These are phyloP conservation scores for Drosophila dunni DNA, from an alignment of 1,140 invertebrate genomes.

Conservation along the genomic window DNA sequence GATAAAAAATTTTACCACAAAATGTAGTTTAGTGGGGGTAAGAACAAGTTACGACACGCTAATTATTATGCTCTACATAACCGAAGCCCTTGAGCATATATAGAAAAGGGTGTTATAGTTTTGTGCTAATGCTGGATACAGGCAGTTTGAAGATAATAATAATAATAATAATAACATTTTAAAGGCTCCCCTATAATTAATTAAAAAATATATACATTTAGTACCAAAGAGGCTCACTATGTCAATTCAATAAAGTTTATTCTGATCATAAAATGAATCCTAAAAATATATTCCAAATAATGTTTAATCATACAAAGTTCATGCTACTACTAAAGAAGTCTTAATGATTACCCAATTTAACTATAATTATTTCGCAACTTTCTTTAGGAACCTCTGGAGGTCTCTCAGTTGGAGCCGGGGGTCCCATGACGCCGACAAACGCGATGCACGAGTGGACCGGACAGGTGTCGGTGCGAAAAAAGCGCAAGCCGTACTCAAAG, in stretches of 20 bases:
- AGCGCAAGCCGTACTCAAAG: constrained; percentile 98
- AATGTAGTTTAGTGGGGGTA: too few species aligned
- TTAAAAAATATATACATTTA: too few species aligned
- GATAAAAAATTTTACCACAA: too few species aligned
- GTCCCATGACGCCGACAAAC: constrained; percentile 89
- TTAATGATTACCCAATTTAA: too few species aligned
- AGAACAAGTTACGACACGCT: neutral
- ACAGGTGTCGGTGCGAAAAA: constrained; percentile 95
- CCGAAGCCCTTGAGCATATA: neutral
- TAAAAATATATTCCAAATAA: too few species aligned
- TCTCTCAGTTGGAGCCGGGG: constrained; percentile 88
- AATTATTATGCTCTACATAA: neutral
- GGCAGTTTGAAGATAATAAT: too few species aligned
- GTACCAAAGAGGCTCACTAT: too few species aligned
- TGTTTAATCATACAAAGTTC: too few species aligned
- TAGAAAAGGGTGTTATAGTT: neutral
- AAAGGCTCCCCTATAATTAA: too few species aligned
- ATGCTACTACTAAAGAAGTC: neutral
- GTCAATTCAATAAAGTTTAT: neutral
- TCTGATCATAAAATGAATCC: neutral
- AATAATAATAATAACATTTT: too few species aligned
- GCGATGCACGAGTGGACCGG: constrained; percentile 95
- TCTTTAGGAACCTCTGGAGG: constrained; percentile 85
- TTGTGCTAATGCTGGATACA: too few species aligned
- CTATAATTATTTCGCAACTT: neutral